Evolutionary conservation across 2,888 invertebrate genomes (phyloP), one percentile per base, ranked within the genome.

Genomic region (Rhopalosiphum nymphaeae): DNA sequence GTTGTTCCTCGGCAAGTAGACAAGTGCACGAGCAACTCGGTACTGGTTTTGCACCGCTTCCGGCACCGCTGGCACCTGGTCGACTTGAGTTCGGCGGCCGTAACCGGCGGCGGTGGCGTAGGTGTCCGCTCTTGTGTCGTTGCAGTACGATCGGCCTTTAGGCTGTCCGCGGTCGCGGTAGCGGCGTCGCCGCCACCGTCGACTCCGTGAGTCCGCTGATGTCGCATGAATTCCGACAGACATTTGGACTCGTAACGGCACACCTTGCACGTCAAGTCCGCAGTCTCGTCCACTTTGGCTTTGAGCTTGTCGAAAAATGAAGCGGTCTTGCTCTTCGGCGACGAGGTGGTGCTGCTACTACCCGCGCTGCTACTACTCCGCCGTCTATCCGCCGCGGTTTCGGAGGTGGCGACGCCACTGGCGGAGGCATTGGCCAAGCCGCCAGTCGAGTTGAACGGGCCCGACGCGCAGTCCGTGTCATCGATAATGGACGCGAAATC

Each of bases 11-110:
- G 91, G 84, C 98, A 98, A 78, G 97, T 97, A 96, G 97, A 97
- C 96, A 98, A 29, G 95, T 98, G 98, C 94, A 97, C 96, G 95
- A 97, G 96, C 90, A 98, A 96, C 96, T 98, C 98, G 9, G 97
- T 97, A 95, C 98, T 98, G 53, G 98, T 98, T 96, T 98, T 98
- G 96, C 98, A 98, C 95, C 98, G 97, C 96, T 98, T 98, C 95
- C 98, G 97, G 96, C 98, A 98, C 95, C 97, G 97, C 96, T 98
- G 98, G 96, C 98, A 98, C 94, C 98, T 97, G 91, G 98, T 97
- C 29, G 98, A 98, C 4, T 95, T 95, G 11, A 95, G 95, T 26
- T 95, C 95, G 5, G 95, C 94, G 67, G 67, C 90, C 85, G 61
- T 91, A 89, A 86, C 88, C 91, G 88, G 92, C 61, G n/a, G 91